Evolutionary conservation across 1,140 invertebrate species (phyloP), one percentile per base, ranked within the genome.

Genomic region (Drosophila melanica): DNA sequence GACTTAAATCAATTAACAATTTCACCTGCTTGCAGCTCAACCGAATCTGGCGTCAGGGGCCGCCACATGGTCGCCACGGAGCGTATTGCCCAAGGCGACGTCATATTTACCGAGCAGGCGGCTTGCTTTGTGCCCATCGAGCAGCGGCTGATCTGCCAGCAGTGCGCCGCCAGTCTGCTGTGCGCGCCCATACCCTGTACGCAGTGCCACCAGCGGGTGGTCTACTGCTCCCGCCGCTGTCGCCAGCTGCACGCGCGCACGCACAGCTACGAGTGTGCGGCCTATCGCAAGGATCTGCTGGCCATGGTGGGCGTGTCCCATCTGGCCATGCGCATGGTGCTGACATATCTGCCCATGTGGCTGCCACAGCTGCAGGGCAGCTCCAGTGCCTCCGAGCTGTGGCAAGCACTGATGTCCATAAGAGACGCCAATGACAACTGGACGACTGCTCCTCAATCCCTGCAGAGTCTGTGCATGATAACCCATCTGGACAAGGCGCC

Each of bases 191-290:
- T 82, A 27, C 90, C 90, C 6, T 91, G 90, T 55, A 18, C 76
- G 0, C 14, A 67, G 9, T 91, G 90, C 44, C 68, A 72, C 37
- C 66, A 75, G n/a, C 51, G 72, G 1, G 90, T 91, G 0, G 66
- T 89, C 5, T 91, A 90, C 58, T 91, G 90, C 45, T 91, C 90
- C 0, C 54, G 81, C 1, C 66, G 58, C 5, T 91, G 90, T 45
- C 67, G 66, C 0, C 37, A 81, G 10, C 7, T 23, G 0, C 75
- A 91, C 20, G 20, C 8, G 4, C 0, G 6, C 2, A 66, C 89
- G 0, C 90, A 91, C 39, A 45, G 9, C 11, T 78, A 67, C 48
- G 90, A 91, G 37, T 91, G 90, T 48, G 50, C 18, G 0, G 90
- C 64, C 0, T 78, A 89, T 50, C 51, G 42, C 4, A 44, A 30